A percentile compares a stretch with the other conserved stretches of the same genome.
These are phyloP conservation scores for Drosophila parvula DNA, from an alignment of 1,140 invertebrate genomes.

Conservation along the genomic window DNA sequence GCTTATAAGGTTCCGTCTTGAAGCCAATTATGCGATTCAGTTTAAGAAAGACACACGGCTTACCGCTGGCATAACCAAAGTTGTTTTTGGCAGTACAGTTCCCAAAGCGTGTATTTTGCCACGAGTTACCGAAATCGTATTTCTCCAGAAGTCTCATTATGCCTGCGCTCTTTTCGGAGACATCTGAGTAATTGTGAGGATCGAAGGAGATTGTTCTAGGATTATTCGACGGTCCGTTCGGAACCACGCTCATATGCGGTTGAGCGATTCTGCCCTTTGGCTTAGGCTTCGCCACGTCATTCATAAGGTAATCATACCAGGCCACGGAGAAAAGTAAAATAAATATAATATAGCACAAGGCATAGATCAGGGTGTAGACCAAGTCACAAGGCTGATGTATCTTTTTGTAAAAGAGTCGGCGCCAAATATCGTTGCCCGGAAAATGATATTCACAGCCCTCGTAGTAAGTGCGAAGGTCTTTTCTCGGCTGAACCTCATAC, in stretches of 20 bases:
- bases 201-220: conserved; percentile 18
- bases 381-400: conserved; percentile 8
- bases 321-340: conserved; percentile 11
- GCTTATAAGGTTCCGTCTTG: conserved; percentile 23
- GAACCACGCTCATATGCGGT: conserved; percentile 37
- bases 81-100: conserved; percentile 21
- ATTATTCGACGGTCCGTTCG: neutral
- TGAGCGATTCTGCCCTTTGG: conserved; percentile 10
- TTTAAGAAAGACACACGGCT: conserved; percentile 64
- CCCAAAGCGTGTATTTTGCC: conserved; percentile 28
- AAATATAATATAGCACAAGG: neutral
- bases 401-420: conserved; percentile 12
- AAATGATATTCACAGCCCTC: conserved; percentile 54
- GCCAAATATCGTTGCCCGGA: conserved; percentile 19
- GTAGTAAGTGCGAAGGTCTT: conserved; percentile 1
- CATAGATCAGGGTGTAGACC: conserved; percentile 15
- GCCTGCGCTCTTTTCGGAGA: neutral
- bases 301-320: conserved; percentile 20
- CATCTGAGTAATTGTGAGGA: conserved; percentile 16
- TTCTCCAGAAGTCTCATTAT: conserved; percentile 7
- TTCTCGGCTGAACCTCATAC: conserved; percentile 7
- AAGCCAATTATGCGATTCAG: conserved; percentile 63
- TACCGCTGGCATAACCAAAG: conserved; percentile 40
- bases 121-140: conserved; percentile 22
- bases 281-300: neutral